Evolutionary conservation across 53 echinoderm and acorn worm species (phyloP).

Genomic region (Luidia sarsii): DNA sequence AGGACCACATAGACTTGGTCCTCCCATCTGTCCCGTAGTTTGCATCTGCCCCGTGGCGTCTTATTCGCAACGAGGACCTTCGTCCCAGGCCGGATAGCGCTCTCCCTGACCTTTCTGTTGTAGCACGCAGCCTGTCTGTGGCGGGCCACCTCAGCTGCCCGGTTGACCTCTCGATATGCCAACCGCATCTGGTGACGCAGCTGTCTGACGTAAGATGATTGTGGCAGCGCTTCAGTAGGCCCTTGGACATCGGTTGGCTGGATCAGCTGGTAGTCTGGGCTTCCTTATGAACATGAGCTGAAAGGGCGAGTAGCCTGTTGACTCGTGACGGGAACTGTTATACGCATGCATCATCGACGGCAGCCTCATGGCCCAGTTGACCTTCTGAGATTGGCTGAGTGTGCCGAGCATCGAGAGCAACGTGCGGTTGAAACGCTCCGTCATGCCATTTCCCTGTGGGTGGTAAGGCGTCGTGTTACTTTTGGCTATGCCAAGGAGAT

Average conservation of each 20-base stretch:
- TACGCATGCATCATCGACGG: slow-evolving; percentile 11
- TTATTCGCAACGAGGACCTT: not conserved
- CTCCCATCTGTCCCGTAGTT: slow-evolving; percentile 14
- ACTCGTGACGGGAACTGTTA: slow-evolving; percentile 12
- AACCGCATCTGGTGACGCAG: not conserved
- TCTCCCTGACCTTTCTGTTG: slow-evolving; percentile 3
- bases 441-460: slow-evolving; percentile 55
- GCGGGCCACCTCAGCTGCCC: not conserved
- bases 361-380: not conserved
- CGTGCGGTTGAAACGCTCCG: slow-evolving; percentile 52
- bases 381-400: slow-evolving; percentile 18
- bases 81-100: not conserved
- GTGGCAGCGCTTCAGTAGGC: not conserved
- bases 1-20: not conserved
- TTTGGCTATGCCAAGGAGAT: slow-evolving; percentile 24
- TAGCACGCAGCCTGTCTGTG: not conserved
- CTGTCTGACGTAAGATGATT: not conserved
- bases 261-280: slow-evolving; percentile 6
- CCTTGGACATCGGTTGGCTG: not conserved
- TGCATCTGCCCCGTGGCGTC: slow-evolving; percentile 12
- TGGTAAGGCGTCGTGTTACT: slow-evolving; percentile 48
- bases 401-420: slow-evolving; percentile 52
- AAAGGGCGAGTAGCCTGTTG: slow-evolving; percentile 21
- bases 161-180: not conserved
- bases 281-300: slow-evolving; percentile 1